Evolutionary conservation across 2,797 vertebrate genomes (phyloP), one percentile per base, ranked within the genome.

Genomic region (Protonibea diacanthus): DNA sequence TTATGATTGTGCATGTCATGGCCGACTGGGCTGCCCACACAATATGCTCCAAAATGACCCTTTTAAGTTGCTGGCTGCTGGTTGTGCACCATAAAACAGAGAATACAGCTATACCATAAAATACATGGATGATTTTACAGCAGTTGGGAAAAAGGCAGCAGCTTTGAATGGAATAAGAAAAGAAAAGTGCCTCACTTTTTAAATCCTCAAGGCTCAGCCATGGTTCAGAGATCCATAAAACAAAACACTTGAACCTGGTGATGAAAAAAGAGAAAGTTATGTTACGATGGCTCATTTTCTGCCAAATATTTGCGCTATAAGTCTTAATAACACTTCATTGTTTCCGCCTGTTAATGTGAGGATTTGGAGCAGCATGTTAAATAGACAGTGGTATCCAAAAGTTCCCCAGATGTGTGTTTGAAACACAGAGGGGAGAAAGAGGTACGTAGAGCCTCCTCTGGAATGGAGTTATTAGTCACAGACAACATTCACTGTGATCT

Each of bases 251-350:
- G 71, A 79, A 75, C 67, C 70, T 66, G n/a, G 52, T 40, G 67
- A 55, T 33, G 51, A 45, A 20, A 38, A 60, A 60, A 55, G 21
- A 63, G 11, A 59, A 71, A 66, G 70, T 69, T 53, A 21, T 44
- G 56, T 86, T 84, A 67, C 55, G 9, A 81, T 63, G 61, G 61
- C 51, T 63, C 71, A 72, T 87, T 85, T 82, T 73, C 74, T 89
- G 87, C 89, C 87, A 93, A 88, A 89, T 85, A 85, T 88, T 89
- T 88, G 47, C 55, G 23, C 71, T 82, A 72, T 87, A 81, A 83
- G 70, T 74, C 80, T 79, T 75, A 79, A 86, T 83, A 80, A 85
- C 73, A 87, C 72, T 85, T 88, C 80, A 84, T 82, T 82, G 82
- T 86, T 88, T 89, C 85, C 75, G 77, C 57, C 73, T 85, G 74